These are phyloP conservation scores for Torymus tubicola DNA, from an alignment of 2,888 invertebrate genomes.

Conservation along the genomic window DNA sequence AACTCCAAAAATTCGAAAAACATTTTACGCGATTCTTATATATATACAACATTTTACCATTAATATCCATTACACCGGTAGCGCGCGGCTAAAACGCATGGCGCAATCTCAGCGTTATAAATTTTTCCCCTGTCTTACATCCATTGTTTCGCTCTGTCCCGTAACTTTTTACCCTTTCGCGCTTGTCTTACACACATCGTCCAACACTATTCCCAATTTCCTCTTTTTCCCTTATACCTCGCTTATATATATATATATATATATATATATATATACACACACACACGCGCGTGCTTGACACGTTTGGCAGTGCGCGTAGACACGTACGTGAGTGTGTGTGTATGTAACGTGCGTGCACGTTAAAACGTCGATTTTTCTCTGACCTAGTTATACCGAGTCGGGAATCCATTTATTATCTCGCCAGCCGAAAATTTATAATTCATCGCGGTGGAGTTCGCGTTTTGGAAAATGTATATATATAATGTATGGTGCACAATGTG, in stretches of 20 bases:
- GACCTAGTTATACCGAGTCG: slow-evolving; percentile 46
- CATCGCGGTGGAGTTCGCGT: slow-evolving; percentile 32
- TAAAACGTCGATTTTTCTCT: slow-evolving; percentile 53
- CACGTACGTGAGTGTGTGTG: not conserved
- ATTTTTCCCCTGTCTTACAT: not conserved
- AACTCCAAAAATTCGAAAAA: too few relatives aligned
- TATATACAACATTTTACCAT: not conserved
- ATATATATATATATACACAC: too few relatives aligned
- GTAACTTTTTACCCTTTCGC: not conserved
- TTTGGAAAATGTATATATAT: slow-evolving; percentile 20
- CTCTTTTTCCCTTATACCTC: too few relatives aligned
- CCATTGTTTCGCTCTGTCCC: slow-evolving; percentile 28
- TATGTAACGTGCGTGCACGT: slow-evolving; percentile 17
- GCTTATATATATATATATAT: too few relatives aligned
- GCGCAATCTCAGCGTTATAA: not conserved
- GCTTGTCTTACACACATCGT: not conserved
- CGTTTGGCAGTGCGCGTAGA: slow-evolving; percentile 23
- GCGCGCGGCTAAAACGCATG: not conserved
- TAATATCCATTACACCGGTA: slow-evolving; percentile 6
- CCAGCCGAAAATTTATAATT: slow-evolving; percentile 53
- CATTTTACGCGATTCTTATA: too few relatives aligned
- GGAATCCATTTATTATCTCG: slow-evolving; percentile 45
- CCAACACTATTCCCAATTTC: too few relatives aligned
- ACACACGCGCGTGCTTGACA: slow-evolving; percentile 7
- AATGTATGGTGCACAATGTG: too few relatives aligned